A percentile compares a stretch with the other conserved stretches of the same genome.
Evolutionary conservation across 2,113 vertebrate species (phyloP).

Genomic region (Conger conger): DNA sequence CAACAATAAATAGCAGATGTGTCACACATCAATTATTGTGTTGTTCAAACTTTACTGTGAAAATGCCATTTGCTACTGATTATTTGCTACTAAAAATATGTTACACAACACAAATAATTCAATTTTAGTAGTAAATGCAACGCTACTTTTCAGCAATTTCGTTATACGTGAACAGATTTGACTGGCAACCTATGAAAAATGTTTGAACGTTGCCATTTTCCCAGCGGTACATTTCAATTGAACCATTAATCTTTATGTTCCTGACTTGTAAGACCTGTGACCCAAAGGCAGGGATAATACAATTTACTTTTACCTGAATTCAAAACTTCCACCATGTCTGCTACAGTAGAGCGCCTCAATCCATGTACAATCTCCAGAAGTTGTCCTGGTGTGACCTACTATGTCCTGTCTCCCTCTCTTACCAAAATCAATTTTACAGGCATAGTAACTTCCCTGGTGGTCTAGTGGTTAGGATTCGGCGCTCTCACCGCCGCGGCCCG

Average conservation of each 20-base stretch:
- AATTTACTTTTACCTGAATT: not conserved
- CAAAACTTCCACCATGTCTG: too few relatives aligned
- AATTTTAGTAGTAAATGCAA: not conserved
- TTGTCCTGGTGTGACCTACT: too few relatives aligned
- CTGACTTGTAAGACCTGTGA: not conserved
- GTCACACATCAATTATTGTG: not conserved
- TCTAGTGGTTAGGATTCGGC: conserved; percentile 42
- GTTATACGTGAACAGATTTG: not conserved
- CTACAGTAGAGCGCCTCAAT: too few relatives aligned
- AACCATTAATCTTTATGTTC: too few relatives aligned
- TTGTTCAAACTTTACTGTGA: not conserved
- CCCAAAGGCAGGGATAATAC: not conserved
- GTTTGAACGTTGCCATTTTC: too few relatives aligned
- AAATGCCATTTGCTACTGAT: not conserved
- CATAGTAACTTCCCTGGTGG: conserved; percentile 31
- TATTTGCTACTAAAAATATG: not conserved
- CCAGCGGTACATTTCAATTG: too few relatives aligned
- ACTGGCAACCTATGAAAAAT: too few relatives aligned
- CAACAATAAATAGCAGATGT: too few relatives aligned
- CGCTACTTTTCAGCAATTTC: not conserved
- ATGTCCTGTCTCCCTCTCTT: too few relatives aligned
- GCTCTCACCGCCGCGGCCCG: conserved; percentile 43
- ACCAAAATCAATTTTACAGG: too few relatives aligned
- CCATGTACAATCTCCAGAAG: too few relatives aligned
- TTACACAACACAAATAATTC: not conserved